These are phyloP conservation scores for Glaucomys volans DNA, from an alignment of 2,113 vertebrate genomes.

Conservation along the genomic window DNA sequence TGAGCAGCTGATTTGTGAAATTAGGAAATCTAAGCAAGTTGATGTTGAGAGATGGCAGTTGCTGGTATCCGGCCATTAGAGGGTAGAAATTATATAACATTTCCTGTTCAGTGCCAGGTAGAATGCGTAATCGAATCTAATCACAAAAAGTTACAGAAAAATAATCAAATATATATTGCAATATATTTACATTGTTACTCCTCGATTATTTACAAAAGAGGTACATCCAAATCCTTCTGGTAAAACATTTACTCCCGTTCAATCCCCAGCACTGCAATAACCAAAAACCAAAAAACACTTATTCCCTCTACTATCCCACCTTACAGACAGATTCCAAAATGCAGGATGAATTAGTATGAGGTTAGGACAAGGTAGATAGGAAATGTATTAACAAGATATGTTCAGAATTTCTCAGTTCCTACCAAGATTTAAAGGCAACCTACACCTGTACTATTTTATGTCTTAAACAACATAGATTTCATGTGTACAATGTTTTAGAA, in stretches of 20 bases:
- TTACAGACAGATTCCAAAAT: not conserved
- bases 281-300: too few relatives aligned
- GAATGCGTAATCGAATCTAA: constrained; percentile 95
- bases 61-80: constrained; percentile 98
- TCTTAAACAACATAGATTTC: not conserved
- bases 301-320: not conserved
- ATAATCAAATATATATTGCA: not conserved
- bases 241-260: not conserved
- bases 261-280: too few relatives aligned
- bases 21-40: constrained; percentile 91
- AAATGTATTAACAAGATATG: not conserved
- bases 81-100: constrained; percentile 98
- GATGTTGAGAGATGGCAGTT: constrained; percentile 94
- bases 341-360: not conserved
- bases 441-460: not conserved
- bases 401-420: not conserved
- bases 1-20: constrained; percentile 91
- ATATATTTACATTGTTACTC: not conserved
- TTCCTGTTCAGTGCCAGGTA: constrained; percentile 94
- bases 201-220: not conserved
- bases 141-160: not conserved
- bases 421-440: not conserved
- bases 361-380: not conserved
- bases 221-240: not conserved
- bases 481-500: not conserved